phyloP scores from a whole-genome alignment of 2,113 vertebrate genomes.

The Sakesphorus luctuosus region DNA sequence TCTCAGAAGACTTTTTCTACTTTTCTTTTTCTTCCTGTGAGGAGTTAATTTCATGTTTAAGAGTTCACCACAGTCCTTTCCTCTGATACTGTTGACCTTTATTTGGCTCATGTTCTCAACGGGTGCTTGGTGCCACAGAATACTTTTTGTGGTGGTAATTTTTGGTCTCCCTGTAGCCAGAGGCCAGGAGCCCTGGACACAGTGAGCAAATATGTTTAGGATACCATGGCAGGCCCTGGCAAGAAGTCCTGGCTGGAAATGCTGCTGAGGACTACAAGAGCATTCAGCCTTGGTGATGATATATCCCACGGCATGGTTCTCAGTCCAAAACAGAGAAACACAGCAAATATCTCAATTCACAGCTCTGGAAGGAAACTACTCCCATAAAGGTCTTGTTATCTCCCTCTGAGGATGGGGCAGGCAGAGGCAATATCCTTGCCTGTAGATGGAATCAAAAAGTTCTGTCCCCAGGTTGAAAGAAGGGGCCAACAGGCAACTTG shows the following conservation, averaged over 20 bases:
- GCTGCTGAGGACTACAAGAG: background rate
- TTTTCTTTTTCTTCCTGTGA: background rate
- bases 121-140: background rate
- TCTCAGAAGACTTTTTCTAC: background rate
- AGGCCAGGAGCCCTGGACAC: background rate
- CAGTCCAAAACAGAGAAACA: background rate
- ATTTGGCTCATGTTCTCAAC: background rate
- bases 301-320: background rate
- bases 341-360: background rate
- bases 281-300: background rate
- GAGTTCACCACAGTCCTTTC: background rate
- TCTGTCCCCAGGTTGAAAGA: background rate
- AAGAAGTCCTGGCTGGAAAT: background rate
- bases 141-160: fast-evolving
- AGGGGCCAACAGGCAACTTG: background rate
- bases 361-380: background rate
- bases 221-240: background rate
- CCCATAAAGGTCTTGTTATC: background rate
- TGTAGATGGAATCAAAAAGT: background rate
- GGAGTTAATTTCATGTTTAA: background rate
- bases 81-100: background rate
- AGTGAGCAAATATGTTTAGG: background rate
- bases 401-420: background rate
- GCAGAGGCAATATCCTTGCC: background rate
- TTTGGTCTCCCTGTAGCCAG: background rate